Evolutionary conservation across 1,140 invertebrate genomes (phyloP).

Genomic region (Drosophila mauritiana): DNA sequence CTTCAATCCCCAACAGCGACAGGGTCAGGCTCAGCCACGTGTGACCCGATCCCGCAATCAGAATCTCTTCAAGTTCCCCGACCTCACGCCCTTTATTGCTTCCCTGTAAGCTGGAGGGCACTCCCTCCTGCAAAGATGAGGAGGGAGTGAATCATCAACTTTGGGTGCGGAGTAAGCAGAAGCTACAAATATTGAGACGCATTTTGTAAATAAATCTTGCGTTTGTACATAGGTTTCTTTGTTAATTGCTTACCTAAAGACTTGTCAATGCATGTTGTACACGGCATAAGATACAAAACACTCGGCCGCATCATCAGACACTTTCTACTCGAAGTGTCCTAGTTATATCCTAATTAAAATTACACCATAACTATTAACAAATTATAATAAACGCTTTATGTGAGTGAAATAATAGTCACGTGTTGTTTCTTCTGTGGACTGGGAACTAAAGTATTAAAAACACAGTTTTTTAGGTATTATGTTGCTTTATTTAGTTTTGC

Average conservation of each 20-base stretch:
- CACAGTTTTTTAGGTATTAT: conserved; percentile 48
- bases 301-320: conserved; percentile 22
- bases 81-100: conserved; percentile 88
- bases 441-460: background rate
- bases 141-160: background rate
- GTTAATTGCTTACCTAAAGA: conserved; percentile 61
- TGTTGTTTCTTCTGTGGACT: background rate
- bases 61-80: conserved; percentile 86
- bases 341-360: conserved; percentile 43
- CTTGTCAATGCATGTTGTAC: conserved; percentile 42
- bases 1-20: conserved; percentile 68
- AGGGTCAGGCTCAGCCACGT: conserved; percentile 57
- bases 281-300: conserved; percentile 14
- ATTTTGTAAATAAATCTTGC: conserved; percentile 65
- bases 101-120: conserved; percentile 50
- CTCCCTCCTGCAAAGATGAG: background rate
- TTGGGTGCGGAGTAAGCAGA: conserved; percentile 27
- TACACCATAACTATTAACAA: conserved; percentile 13
- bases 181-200: conserved; percentile 22
- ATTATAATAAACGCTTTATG: conserved; percentile 8
- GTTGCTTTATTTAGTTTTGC: conserved; percentile 81
- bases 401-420: conserved; percentile 2
- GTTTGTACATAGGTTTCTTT: conserved; percentile 60
- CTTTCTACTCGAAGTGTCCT: conserved; percentile 10
- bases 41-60: conserved; percentile 84